Conservation (phyloP, 2,888 invertebrate genomes). For the Glaucopsyche alexis region DNA sequence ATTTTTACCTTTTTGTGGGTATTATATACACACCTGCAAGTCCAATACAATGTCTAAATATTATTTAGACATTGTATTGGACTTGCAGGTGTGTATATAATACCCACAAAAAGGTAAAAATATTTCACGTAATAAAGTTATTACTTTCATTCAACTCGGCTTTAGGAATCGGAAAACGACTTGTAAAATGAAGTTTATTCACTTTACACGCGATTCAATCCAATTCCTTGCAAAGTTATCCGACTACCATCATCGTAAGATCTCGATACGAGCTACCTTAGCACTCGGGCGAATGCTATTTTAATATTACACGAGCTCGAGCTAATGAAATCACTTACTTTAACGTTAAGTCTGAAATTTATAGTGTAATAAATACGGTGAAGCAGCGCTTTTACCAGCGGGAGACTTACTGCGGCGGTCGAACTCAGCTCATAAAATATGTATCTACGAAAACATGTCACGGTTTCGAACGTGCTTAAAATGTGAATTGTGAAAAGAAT, state of each 20-base stretch:
- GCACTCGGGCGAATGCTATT: not conserved
- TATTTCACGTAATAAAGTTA: no score
- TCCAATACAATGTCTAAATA: no score
- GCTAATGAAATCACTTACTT: slow-evolving; percentile 13
- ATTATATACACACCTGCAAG: no score
- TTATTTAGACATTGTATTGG: no score
- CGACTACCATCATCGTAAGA: not conserved
- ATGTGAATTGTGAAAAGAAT: not conserved
- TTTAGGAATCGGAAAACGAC: not conserved
- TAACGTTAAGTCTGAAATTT: not conserved
- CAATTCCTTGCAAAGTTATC: not conserved
- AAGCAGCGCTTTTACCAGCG: slow-evolving; percentile 2
- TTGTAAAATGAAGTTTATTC: not conserved
- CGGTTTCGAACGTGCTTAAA: not conserved
- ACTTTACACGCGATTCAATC: slow-evolving; percentile 1
- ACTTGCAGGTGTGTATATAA: no score
- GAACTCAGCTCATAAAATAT: not conserved
- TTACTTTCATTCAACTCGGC: no score
- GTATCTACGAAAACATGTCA: not conserved
- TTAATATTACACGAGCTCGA: slow-evolving; percentile 1
- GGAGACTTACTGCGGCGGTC: not conserved
- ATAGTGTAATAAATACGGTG: slow-evolving; percentile 6
- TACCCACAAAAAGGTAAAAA: no score
- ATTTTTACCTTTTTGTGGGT: no score
- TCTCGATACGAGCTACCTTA: not conserved